phyloP scores from a whole-genome alignment of 2,888 invertebrate genomes.

The Thymelicus sylvestris region DNA sequence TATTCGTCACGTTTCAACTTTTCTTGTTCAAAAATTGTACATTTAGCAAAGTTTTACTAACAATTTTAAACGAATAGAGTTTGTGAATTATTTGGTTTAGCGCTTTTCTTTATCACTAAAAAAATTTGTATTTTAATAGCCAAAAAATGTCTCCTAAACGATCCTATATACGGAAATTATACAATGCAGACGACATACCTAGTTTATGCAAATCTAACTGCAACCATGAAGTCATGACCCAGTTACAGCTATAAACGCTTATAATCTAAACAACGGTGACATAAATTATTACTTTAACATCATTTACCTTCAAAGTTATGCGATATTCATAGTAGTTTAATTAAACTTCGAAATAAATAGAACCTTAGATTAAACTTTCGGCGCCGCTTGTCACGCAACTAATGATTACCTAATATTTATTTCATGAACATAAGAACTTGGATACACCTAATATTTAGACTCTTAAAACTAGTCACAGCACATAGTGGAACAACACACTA shows the following conservation, averaged over 20 bases:
- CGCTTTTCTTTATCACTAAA: not conserved
- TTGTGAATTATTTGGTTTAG: not conserved
- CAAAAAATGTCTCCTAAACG: not conserved
- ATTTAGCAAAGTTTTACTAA: not conserved
- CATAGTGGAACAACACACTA: conserved; percentile 4
- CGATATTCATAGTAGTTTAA: conserved; percentile 3
- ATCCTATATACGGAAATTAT: conserved; percentile 43
- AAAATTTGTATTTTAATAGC: conserved; percentile 4
- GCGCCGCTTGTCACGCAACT: not conserved
- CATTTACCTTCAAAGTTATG: conserved; percentile 18
- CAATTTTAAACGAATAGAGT: too few species aligned
- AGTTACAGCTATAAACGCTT: conserved; percentile 49
- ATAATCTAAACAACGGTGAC: conserved; percentile 29
- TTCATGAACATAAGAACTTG: not conserved
- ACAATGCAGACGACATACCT: conserved; percentile 65
- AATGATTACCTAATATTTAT: not conserved
- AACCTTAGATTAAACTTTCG: not conserved
- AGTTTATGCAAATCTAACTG: conserved; percentile 68
- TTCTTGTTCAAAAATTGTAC: not conserved
- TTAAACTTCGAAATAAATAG: conserved; percentile 13
- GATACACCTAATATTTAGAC: not conserved
- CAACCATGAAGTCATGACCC: conserved; percentile 64
- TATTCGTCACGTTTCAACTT: too few species aligned
- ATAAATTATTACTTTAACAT: conserved; percentile 21
- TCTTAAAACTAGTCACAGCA: not conserved